Evolutionary conservation across 1,140 invertebrate genomes (phyloP).

Genomic region (Maconellicoccus hirsutus): DNA sequence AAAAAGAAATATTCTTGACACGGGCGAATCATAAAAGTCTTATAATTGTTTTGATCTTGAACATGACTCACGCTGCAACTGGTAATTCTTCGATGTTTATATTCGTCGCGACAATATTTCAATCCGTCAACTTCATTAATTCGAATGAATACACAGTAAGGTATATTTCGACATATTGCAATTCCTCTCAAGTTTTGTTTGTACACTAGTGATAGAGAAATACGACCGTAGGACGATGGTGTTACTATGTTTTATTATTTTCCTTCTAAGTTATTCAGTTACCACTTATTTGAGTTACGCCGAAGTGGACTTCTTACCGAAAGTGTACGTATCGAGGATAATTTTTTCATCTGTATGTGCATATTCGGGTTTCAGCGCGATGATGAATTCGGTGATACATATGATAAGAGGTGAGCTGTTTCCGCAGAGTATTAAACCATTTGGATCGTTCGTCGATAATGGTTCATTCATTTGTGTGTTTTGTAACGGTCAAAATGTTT

Average conservation of each 20-base stretch:
- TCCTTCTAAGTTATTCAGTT: neutral
- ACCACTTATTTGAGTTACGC: neutral
- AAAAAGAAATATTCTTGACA: slow-evolving; percentile 33
- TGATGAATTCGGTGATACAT: slow-evolving; percentile 46
- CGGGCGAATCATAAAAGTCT: slow-evolving; percentile 30
- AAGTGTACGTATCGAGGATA: too few relatives aligned
- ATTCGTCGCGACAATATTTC: neutral
- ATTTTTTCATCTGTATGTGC: too few relatives aligned
- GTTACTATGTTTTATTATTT: neutral
- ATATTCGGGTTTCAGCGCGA: slow-evolving; percentile 44
- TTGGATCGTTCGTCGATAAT: slow-evolving; percentile 53
- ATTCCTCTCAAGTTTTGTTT: slow-evolving; percentile 37
- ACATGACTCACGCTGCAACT: slow-evolving; percentile 38
- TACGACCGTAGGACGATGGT: neutral
- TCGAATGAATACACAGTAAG: neutral
- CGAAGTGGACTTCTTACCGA: neutral
- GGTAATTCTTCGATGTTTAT: neutral
- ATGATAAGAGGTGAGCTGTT: slow-evolving; percentile 50
- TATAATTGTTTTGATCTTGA: slow-evolving; percentile 36
- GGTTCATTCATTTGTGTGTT: slow-evolving; percentile 46
- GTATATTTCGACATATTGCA: slow-evolving; percentile 26
- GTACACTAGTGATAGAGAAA: slow-evolving; percentile 38
- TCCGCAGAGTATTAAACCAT: slow-evolving; percentile 46
- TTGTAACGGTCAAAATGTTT: neutral
- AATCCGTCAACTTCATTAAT: too few relatives aligned